Base-by-base conservation (phyloP, 2,797 vertebrate genomes). In the Petrocephalus schoutedeni region DNA sequence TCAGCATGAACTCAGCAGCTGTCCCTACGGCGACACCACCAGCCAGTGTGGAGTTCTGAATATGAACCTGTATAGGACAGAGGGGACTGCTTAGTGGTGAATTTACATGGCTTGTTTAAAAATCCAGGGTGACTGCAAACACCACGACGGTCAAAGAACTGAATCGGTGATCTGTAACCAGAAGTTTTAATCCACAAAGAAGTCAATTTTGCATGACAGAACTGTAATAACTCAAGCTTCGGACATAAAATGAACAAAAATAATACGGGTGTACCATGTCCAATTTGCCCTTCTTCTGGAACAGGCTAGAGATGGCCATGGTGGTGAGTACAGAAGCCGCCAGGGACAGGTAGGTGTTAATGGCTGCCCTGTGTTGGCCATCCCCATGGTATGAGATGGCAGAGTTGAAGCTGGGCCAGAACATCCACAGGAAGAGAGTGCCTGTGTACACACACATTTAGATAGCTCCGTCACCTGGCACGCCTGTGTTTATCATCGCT, bases 361-460 rank as follows among this genome's bases (percentile, higher is more conserved):
- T 97, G 93, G 90, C 97, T 0, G 97, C 97, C 57, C 98, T 95
- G 92, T 98, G 98, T 92, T 99, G 98, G 28, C 95, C 96, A 0
- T 99, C 98, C 7, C 98, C 98, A 0, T 98, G 97, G 1, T 94
- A 91, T 51, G 96, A 94, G 87, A 97, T 90, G 32, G 98, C 98
- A 0, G 98, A 99, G 93, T 99, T 99, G 93, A 99, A 99, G 91
- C 98, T 99, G 86, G 98, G 98, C 98, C 98, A 99, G 93, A 97
- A 99, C 95, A 99, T 97, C 98, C 98, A 99, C 19, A 99, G 93
- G 92, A 97, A 99, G 53, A 99, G 94, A 2, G 98, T 99, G 1
- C 98, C 98, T 99, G 57, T 4, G 59, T 14, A 83, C 32, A 77
- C 16, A 45, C 36, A 77, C 71, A 9, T 77, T n/a, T 32, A 77